Base-by-base conservation (phyloP, 1,140 invertebrate genomes). In the Diorhabda sublineata region DNA sequence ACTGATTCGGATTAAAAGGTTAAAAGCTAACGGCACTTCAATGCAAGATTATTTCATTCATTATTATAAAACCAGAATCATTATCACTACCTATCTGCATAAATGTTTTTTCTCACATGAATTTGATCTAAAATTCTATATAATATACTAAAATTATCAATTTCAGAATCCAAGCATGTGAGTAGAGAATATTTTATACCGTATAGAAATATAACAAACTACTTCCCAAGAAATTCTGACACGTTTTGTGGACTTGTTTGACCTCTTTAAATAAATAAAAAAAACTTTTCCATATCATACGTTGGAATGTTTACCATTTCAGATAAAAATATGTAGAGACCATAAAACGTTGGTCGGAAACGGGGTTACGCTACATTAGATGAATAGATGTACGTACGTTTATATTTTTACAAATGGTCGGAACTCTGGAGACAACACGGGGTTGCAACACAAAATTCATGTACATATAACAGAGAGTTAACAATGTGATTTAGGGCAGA, bases 291-390 rank as follows among this genome's bases (percentile, higher is more conserved):
- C 47, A 52, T 52, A 52, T 52, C 47, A 52, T 52, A 52, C n/a
- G 47, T 52, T 52, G 4, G 47, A 52, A 52, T 52, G 47, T 52
- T 52, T 52, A 52, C 6, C 47, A 8, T 52, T 52, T 52, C 3
- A 52, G 47, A 52, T 52, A 52, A 52, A 52, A 52, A 52, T 52
- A 52, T 52, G 47, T 52, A 52, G 6, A 52, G 47, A 52, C 47
- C 47, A 52, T 52, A 52, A 52, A 52, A 8, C n/a, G 6, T 8
- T n/a, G 47, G 6, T n/a, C 6, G n/a, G n/a, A 52, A 52, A 52
- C 47, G n/a, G n/a, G 47, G 47, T 52, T 52, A 52, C 47, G 47
- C n/a, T 52, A 52, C 47, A n/a, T 52, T 52, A 52, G 47, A 52
- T 52, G 47, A 52, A 52, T 52, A 26, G 26, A 26, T 26, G 26